Percentiles rank a stretch among this genome's conserved stretches.
Evolutionary conservation across 2,113 vertebrate genomes (phyloP).

Genomic region (Antigone vipio): DNA sequence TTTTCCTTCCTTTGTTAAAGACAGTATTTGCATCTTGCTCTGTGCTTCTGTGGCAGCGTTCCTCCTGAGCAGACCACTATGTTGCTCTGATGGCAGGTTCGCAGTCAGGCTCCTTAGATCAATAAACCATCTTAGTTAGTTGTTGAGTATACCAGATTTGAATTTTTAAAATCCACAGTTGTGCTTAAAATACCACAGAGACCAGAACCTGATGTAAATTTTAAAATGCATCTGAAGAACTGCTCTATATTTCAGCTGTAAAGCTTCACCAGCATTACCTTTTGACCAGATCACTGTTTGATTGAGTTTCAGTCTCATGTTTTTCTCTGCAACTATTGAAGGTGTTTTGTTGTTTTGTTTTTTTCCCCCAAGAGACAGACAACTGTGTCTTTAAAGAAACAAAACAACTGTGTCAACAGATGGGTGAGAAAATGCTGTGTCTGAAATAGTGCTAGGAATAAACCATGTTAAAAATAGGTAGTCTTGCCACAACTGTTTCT

Average conservation of each 20-base stretch:
- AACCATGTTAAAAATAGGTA: conserved; percentile 55
- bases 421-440: conserved; percentile 48
- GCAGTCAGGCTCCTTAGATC: not conserved
- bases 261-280: not conserved
- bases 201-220: conserved; percentile 17
- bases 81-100: not conserved
- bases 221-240: not conserved
- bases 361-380: not conserved
- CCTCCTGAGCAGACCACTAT: not conserved
- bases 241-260: not conserved
- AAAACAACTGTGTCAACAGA: conserved; percentile 63
- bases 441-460: conserved; percentile 54
- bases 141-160: conserved; percentile 37
- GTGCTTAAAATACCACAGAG: not conserved
- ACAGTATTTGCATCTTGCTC: not conserved
- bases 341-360: not conserved
- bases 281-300: not conserved
- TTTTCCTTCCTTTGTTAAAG: conserved; percentile 9
- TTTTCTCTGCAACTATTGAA: not conserved
- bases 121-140: conserved; percentile 34
- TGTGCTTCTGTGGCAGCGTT: not conserved
- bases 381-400: conserved; percentile 42
- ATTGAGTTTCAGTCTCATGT: not conserved
- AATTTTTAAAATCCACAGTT: conserved; percentile 36
- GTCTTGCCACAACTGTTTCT: conserved; percentile 55